Evolutionary conservation across 2,888 invertebrate species (phyloP).

Genomic region (Drosophila parthenogenetica): DNA sequence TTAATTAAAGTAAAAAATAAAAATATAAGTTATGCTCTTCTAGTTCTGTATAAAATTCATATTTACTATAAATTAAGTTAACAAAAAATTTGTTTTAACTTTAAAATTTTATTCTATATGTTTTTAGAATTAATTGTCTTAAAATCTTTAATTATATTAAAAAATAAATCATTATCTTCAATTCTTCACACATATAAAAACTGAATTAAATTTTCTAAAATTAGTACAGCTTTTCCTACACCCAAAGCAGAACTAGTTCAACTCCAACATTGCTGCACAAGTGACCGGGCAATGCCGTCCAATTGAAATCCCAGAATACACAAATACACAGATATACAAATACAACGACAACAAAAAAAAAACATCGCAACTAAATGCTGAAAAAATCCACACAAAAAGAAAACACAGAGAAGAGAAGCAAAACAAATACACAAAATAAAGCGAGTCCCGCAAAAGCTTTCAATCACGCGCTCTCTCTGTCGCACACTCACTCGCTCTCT

Average conservation of each 20-base stretch:
- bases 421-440: constrained; percentile 56
- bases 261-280: neutral
- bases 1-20: too few relatives aligned
- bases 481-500: neutral
- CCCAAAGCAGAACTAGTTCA: constrained; percentile 15
- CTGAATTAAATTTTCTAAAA: too few relatives aligned
- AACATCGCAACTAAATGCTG: constrained; percentile 44
- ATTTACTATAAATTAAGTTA: too few relatives aligned
- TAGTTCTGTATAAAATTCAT: too few relatives aligned
- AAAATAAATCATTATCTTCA: too few relatives aligned
- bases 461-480: constrained; percentile 8
- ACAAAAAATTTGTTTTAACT: too few relatives aligned
- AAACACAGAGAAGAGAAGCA: constrained; percentile 39
- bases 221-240: too few relatives aligned
- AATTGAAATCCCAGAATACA: constrained; percentile 18
- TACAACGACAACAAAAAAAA: constrained; percentile 9
- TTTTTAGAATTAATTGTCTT: too few relatives aligned
- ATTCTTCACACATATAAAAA: too few relatives aligned
- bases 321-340: constrained; percentile 24
- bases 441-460: constrained; percentile 24
- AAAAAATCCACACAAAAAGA: constrained; percentile 22
- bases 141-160: too few relatives aligned
- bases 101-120: too few relatives aligned
- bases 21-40: too few relatives aligned
- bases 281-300: constrained; percentile 13